Evolutionary conservation across 2,113 vertebrate genomes (phyloP).

Genomic region (Furnarius figulus): DNA sequence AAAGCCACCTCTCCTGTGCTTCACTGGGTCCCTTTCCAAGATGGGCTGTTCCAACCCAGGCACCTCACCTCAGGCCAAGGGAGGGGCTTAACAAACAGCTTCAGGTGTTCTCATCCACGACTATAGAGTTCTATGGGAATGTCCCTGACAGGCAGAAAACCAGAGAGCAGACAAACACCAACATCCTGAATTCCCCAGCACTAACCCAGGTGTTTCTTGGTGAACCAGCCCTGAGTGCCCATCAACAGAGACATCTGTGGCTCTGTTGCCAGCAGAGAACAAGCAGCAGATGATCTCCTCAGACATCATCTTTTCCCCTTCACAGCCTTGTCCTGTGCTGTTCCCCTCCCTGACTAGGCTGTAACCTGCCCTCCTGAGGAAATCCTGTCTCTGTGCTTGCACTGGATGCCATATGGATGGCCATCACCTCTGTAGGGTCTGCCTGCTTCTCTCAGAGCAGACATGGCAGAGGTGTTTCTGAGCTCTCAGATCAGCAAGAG

Average conservation of each 20-base stretch:
- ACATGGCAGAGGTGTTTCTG: neutral
- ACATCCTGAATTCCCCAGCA: neutral
- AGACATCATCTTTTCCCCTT: neutral
- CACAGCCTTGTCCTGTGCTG: neutral
- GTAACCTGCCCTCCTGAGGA: neutral
- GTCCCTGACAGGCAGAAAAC: neutral
- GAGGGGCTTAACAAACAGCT: fast-evolving
- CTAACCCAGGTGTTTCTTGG: neutral
- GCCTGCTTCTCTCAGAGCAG: neutral
- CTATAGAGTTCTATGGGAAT: neutral
- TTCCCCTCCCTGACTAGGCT: fast-evolving
- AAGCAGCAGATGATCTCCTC: neutral
- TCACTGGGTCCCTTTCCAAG: fast-evolving
- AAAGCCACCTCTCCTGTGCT: neutral
- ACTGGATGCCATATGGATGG: fast-evolving
- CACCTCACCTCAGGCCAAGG: neutral
- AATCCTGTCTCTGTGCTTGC: neutral
- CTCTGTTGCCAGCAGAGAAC: neutral
- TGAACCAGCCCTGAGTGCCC: neutral
- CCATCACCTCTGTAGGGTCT: neutral
- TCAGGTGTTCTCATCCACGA: fast-evolving
- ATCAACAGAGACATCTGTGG: neutral
- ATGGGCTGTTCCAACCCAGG: fast-evolving
- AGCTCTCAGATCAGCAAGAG: neutral
- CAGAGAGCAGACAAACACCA: neutral